Percentiles rank a stretch among this genome's conserved stretches.
These are phyloP conservation scores for Entomobrya proxima DNA, from an alignment of 2,888 invertebrate genomes.

Conservation along the genomic window DNA sequence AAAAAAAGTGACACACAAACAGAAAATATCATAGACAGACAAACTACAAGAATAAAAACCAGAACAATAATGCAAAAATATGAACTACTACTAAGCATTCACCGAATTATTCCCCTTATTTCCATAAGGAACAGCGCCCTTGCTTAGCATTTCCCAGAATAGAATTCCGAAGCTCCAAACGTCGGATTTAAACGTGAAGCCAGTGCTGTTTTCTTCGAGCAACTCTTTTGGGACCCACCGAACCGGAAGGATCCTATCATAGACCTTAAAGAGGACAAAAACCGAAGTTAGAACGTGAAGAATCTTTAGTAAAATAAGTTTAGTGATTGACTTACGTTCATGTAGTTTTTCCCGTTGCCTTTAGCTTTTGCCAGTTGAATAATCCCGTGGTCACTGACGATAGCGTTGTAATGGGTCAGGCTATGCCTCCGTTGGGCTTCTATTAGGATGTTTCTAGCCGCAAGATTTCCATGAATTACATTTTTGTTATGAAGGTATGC, in stretches of 20 bases:
- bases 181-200: conserved; percentile 47
- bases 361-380: conserved; percentile 40
- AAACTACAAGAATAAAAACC: background rate
- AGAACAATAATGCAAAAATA: background rate
- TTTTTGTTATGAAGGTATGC: conserved; percentile 65
- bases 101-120: background rate
- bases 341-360: conserved; percentile 55
- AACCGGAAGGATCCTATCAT: conserved; percentile 52
- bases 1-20: background rate
- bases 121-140: conserved; percentile 60
- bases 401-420: conserved; percentile 59
- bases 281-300: background rate
- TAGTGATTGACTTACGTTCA: conserved; percentile 35
- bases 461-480: conserved; percentile 65
- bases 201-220: conserved; percentile 19
- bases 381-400: conserved; percentile 67
- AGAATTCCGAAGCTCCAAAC: conserved; percentile 66
- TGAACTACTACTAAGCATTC: background rate
- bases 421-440: conserved; percentile 16
- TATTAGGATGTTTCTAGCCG: conserved; percentile 67
- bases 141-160: conserved; percentile 61
- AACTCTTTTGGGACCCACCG: conserved; percentile 67
- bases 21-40: background rate
- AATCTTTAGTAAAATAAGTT: too few relatives aligned
- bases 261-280: conserved; percentile 4